A percentile compares a stretch with the other conserved stretches of the same genome.
Evolutionary conservation across 2,797 vertebrate species (phyloP).

Genomic region (Karalla daura): DNA sequence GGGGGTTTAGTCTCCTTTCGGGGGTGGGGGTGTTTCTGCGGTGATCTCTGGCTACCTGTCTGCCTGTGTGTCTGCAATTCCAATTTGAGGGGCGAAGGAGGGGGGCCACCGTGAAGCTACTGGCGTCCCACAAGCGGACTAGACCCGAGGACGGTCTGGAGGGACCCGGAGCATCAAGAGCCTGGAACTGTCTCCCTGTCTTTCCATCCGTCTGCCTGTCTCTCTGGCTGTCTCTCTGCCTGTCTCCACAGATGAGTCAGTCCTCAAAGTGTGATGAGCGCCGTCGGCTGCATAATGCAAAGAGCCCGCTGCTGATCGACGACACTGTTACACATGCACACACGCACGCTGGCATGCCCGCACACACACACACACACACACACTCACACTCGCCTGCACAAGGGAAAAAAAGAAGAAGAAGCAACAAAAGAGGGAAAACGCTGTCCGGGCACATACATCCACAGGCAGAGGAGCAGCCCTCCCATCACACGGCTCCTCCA

Average conservation of each 20-base stretch:
- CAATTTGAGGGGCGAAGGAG: conserved; percentile 56
- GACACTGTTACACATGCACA: conserved; percentile 64
- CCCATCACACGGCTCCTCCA: conserved; percentile 69
- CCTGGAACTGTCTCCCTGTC: conserved; percentile 60
- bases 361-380: conserved; percentile 50
- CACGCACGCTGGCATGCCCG: conserved; percentile 49
- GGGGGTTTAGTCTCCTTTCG: conserved; percentile 37
- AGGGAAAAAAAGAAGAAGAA: background rate
- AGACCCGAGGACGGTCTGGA: conserved; percentile 55
- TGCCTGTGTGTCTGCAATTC: conserved; percentile 69
- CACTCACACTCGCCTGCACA: conserved; percentile 40
- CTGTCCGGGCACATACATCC: conserved; percentile 75
- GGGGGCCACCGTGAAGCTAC: conserved; percentile 32
- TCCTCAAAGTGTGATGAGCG: conserved; percentile 77
- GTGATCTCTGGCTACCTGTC: conserved; percentile 57
- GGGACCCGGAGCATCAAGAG: conserved; percentile 58
- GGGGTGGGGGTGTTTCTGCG: conserved; percentile 15
- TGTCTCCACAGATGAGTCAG: conserved; percentile 71
- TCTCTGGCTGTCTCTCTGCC: conserved; percentile 17
- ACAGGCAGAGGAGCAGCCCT: conserved; percentile 69
- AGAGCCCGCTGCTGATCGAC: conserved; percentile 73
- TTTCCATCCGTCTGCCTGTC: conserved; percentile 52
- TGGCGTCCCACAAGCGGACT: conserved; percentile 64
- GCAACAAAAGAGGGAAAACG: conserved; percentile 1
- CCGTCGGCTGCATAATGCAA: conserved; percentile 73